Conservation (phyloP, 1,140 invertebrate genomes). For the Micrasema minimum region DNA sequence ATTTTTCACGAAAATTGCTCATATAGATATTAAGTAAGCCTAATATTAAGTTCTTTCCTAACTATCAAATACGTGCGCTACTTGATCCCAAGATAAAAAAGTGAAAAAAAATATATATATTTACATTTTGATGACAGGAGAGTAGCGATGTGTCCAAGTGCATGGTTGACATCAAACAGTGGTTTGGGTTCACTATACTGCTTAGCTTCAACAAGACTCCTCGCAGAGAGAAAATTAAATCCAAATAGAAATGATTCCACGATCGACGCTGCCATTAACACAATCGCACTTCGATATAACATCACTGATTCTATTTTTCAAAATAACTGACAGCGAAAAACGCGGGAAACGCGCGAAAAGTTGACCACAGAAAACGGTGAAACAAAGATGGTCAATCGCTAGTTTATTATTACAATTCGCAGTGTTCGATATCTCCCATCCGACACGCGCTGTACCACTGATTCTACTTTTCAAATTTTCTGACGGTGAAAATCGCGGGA, state of each 20-base stretch:
- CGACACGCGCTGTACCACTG: not conserved
- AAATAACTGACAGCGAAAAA: not conserved
- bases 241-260: constrained; percentile 23
- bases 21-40: too few relatives aligned
- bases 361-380: constrained; percentile 5
- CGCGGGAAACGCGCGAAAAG: not conserved
- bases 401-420: not conserved
- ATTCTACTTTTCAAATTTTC: not conserved
- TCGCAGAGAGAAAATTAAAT: not conserved
- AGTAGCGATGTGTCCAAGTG: constrained; percentile 4
- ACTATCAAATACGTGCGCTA: too few relatives aligned
- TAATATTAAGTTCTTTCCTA: too few relatives aligned
- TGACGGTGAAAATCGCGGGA: not conserved
- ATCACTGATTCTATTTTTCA: constrained; percentile 2
- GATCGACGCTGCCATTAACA: constrained; percentile 25
- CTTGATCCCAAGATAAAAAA: not conserved
- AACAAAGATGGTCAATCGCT: not conserved
- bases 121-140: constrained; percentile 23
- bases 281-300: constrained; percentile 23
- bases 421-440: not conserved
- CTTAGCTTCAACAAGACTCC: not conserved
- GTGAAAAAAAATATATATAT: not conserved
- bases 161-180: not conserved
- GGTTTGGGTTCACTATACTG: not conserved
- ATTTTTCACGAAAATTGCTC: too few relatives aligned